phyloP scores from a whole-genome alignment of 2,797 vertebrate species.

The Syndactyla subalaris region DNA sequence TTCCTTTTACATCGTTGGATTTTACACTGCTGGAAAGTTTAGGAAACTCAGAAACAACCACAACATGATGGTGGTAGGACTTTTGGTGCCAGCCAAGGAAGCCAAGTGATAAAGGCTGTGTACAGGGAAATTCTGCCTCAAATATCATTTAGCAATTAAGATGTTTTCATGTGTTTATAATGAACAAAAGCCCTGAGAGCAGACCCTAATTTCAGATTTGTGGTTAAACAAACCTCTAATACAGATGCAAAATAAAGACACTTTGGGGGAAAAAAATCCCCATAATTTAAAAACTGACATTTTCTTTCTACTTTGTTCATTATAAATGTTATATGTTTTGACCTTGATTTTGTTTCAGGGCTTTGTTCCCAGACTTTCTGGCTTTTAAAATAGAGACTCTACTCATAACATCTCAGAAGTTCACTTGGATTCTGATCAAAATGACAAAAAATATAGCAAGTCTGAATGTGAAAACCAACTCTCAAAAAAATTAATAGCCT shows the following conservation, averaged over 20 bases:
- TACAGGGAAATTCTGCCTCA: neutral
- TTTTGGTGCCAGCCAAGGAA: neutral
- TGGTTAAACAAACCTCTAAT: neutral
- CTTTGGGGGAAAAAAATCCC: rapidly evolving
- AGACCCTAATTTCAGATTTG: neutral
- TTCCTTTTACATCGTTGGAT: neutral
- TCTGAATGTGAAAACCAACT: neutral
- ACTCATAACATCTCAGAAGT: neutral
- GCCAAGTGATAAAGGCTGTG: neutral
- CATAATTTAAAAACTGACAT: rapidly evolving
- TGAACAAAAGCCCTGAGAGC: neutral
- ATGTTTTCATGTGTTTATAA: neutral
- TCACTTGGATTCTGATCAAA: neutral
- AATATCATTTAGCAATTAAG: neutral
- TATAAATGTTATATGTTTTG: neutral
- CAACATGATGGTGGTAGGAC: rapidly evolving
- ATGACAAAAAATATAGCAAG: neutral
- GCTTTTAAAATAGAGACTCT: neutral
- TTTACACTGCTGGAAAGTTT: neutral
- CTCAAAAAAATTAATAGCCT: neutral
- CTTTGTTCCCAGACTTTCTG: neutral
- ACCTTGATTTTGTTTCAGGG: neutral
- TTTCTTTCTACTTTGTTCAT: neutral
- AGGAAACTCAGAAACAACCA: neutral
- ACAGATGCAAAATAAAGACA: neutral